Evolutionary conservation across 2,113 vertebrate genomes (phyloP).

Genomic region (Eudyptes chrysolophus): DNA sequence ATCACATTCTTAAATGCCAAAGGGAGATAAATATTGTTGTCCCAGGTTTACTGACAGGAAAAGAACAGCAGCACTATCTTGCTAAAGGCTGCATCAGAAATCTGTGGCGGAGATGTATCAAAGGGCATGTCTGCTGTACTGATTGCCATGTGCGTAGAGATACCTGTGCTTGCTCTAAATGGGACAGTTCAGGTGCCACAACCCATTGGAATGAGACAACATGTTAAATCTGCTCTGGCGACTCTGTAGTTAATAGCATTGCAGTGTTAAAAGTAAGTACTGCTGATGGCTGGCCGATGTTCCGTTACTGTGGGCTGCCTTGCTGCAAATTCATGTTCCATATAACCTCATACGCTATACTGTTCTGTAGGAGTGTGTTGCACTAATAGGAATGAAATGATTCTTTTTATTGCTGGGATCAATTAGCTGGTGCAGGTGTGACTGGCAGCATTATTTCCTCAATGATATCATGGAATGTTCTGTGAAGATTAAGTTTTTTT

Average conservation of each 20-base stretch:
- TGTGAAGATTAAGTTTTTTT: not conserved
- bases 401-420: not conserved
- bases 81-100: not conserved
- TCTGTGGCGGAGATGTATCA: not conserved
- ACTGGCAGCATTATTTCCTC: not conserved
- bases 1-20: not conserved
- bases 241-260: not conserved
- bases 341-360: fast-evolving
- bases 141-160: not conserved
- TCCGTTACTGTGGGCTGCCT: not conserved
- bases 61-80: not conserved
- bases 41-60: not conserved
- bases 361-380: not conserved
- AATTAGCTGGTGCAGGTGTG: not conserved
- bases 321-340: fast-evolving
- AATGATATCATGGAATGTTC: not conserved
- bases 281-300: not conserved
- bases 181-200: not conserved
- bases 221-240: not conserved
- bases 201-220: not conserved
- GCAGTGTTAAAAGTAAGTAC: not conserved
- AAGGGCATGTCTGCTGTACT: not conserved
- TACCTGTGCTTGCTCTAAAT: not conserved
- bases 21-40: not conserved
- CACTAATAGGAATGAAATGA: not conserved